A percentile compares a stretch with the other conserved stretches of the same genome.
phyloP scores from a whole-genome alignment of 92 coral and sea anemone genomes.

The Siderastrea siderea region DNA sequence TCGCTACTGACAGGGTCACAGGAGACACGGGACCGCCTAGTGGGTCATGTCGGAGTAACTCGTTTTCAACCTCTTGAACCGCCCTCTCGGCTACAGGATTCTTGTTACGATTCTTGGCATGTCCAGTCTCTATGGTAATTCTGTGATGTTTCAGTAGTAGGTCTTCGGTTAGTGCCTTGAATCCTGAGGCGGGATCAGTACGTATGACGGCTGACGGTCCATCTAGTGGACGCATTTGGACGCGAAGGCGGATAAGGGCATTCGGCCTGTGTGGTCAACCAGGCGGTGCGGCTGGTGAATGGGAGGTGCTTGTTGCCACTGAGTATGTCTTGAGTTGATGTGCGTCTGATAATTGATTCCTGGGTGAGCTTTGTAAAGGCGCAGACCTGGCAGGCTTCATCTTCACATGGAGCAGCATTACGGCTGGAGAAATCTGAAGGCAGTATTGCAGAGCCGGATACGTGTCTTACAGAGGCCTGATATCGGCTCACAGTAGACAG shows the following conservation, averaged over 20 bases:
- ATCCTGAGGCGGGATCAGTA: no score
- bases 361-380: conserved; percentile 12
- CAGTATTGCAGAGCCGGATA: conserved; percentile 49
- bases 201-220: no score
- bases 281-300: conserved; percentile 44
- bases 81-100: no score
- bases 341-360: conserved; percentile 22
- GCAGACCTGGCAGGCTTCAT: conserved; percentile 2
- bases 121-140: no score
- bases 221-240: no score
- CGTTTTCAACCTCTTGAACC: no score
- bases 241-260: not conserved
- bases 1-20: no score
- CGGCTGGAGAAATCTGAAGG: conserved; percentile 67
- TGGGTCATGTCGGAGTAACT: no score
- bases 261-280: conserved; percentile 30
- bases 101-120: no score
- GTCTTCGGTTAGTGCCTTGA: no score
- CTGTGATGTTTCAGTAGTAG: no score
- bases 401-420: conserved; percentile 42
- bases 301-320: conserved; percentile 20
- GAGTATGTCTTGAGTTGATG: conserved; percentile 13
- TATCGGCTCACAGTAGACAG: conserved; percentile 56
- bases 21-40: no score
- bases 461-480: conserved; percentile 64